These are phyloP conservation scores for Aphaenogaster rudis DNA, from an alignment of 1,140 invertebrate species.

Conservation along the genomic window DNA sequence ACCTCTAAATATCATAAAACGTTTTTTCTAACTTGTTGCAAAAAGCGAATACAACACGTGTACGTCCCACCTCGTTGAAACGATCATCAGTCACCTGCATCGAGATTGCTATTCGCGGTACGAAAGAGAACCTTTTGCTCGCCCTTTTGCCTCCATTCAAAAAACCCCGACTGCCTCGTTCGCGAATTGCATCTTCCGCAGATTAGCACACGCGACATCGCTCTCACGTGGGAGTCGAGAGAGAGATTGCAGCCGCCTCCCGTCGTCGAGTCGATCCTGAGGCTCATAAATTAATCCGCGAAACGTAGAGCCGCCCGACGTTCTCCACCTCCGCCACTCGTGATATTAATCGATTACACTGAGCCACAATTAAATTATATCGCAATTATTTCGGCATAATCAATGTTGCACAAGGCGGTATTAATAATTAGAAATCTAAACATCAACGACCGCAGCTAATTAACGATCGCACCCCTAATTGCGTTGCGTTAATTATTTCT, in stretches of 20 bases:
- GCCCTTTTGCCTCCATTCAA: not conserved
- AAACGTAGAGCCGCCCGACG: not conserved
- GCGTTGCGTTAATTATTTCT: conserved; percentile 35
- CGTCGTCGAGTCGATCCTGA: conserved; percentile 27
- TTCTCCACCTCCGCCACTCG: conserved; percentile 6
- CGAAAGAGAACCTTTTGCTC: not conserved
- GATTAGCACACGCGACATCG: conserved; percentile 42
- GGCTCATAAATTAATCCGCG: conserved; percentile 51
- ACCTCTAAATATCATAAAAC: not conserved
- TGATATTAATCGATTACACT: conserved; percentile 41
- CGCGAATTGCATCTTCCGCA: conserved; percentile 38
- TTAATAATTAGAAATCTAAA: conserved; percentile 55
- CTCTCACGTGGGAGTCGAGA: conserved; percentile 46
- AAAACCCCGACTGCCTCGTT: not conserved
- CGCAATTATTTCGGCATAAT: conserved; percentile 36
- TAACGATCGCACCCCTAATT: conserved; percentile 23
- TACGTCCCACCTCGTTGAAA: not conserved
- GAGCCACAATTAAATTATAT: conserved; percentile 46
- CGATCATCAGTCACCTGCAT: not conserved
- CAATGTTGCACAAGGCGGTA: conserved; percentile 24
- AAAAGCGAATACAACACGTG: conserved; percentile 14
- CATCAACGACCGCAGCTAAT: conserved; percentile 18
- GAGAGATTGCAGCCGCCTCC: not conserved
- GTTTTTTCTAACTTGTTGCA: not conserved
- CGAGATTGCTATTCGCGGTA: not conserved